Conservation (phyloP, 2,113 vertebrate genomes). For the Motacilla tschutschensis region DNA sequence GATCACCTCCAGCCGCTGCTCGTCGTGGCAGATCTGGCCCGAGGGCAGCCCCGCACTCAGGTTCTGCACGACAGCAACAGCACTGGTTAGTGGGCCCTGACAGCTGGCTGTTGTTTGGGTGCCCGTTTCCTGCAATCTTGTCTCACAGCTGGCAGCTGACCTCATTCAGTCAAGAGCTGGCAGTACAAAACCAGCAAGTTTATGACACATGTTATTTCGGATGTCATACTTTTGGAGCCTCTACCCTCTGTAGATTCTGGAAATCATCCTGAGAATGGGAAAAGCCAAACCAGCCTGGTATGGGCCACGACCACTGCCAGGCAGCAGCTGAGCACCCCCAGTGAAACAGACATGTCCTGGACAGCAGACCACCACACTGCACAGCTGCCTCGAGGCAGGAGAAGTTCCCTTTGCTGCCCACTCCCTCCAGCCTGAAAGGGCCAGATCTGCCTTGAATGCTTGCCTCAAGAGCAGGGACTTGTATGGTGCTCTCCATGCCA, state of each 20-base stretch:
- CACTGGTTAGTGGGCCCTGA: neutral
- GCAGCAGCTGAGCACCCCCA: neutral
- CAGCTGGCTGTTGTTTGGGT: neutral
- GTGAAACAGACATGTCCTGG: neutral
- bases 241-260: neutral
- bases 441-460: neutral
- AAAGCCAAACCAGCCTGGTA: neutral
- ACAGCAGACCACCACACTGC: neutral
- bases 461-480: neutral
- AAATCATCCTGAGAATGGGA: neutral
- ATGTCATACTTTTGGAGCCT: neutral
- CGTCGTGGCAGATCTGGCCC: slow-evolving; percentile 93
- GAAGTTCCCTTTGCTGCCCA: neutral
- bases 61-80: slow-evolving; percentile 72
- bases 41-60: slow-evolving; percentile 82
- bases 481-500: neutral
- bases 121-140: neutral
- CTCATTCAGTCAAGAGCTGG: slow-evolving; percentile 39
- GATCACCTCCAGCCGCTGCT: slow-evolving; percentile 95
- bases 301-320: neutral
- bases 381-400: neutral
- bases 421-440: neutral
- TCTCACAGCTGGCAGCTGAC: neutral
- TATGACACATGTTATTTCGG: neutral
- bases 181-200: neutral